phyloP scores from a whole-genome alignment of 1,140 invertebrate genomes.

The Microplitis mediator region DNA sequence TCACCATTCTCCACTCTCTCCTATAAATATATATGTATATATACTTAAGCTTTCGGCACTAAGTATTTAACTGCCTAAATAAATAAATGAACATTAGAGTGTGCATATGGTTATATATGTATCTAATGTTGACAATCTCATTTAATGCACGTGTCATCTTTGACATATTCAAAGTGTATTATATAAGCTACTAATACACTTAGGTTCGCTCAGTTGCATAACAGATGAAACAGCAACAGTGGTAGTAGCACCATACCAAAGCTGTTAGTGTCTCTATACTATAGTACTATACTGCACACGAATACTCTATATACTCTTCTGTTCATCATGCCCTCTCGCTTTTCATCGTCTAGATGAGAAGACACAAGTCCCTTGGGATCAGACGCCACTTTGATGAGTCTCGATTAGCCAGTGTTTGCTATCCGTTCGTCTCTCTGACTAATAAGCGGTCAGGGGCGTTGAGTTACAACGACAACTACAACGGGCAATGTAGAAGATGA shows the following conservation, averaged over 20 bases:
- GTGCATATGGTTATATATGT: neutral
- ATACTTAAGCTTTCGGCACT: too few species aligned
- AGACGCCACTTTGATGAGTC: neutral
- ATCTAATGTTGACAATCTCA: too few species aligned
- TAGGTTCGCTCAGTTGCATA: too few species aligned
- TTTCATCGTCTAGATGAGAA: slow-evolving; percentile 4
- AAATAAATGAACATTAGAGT: neutral
- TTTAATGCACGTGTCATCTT: too few species aligned
- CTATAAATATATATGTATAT: too few species aligned
- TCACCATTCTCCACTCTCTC: too few species aligned
- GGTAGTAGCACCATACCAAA: too few species aligned
- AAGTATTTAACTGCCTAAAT: too few species aligned
- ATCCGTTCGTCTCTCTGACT: slow-evolving; percentile 3
- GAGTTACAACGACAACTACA: neutral
- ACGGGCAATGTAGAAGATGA: neutral
- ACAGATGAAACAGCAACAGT: too few species aligned
- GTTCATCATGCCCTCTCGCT: neutral
- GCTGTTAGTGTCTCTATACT: too few species aligned
- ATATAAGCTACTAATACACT: too few species aligned
- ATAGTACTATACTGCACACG: neutral
- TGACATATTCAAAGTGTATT: too few species aligned
- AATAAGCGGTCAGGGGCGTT: neutral
- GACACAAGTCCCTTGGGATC: neutral
- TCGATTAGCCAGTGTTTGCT: slow-evolving; percentile 11
- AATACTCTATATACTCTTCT: neutral